Base-by-base conservation (phyloP, 2,113 vertebrate genomes). In the Crocuta crocuta region DNA sequence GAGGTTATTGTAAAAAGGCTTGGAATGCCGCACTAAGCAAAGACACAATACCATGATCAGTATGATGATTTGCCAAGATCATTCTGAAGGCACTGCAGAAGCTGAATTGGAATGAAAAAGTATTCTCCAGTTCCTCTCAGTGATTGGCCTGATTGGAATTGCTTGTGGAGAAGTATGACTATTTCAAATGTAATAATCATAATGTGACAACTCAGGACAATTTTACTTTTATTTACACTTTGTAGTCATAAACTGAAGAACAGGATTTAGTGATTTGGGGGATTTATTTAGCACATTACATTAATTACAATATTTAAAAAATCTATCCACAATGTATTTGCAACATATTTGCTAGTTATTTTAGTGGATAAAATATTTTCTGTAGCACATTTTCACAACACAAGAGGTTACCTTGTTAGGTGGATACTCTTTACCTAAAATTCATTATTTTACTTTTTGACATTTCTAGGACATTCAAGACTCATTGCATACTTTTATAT, bases 381-480 rank as follows among this genome's bases (percentile, higher is more conserved):
- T 24, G 53, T 19, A 91, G 48, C 16, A 83, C 1, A 39, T 78
- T 92, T 92, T 88, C 7, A 50, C 2, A 83, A 35, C 23, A 86
- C 13, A 23, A 43, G 50, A 21, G 11, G 11, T 71, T 91, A 66
- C 61, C 26, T 97, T 79, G 31, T 89, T 89, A 92, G 61, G 80
- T 26, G 1, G 4, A 71, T 21, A 83, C 1, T 76, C 16, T 81
- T 95, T 65, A 43, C n/a, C 28, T 85, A 65, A 71, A 58, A 48
- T 82, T 86, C 11, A 66, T 48, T 66, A 19, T 78, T 78, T 89
- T 43, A 81, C 5, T 55, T 86, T 89, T 68, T 86, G 48, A 94
- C 83, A 89, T 96, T 92, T 91, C 82, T 89, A 53, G 33, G 65
- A 61, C 65, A 89, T 61, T 81, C 33, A 91, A 26, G 12, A 58